Percentiles rank a stretch among this genome's conserved stretches.
Evolutionary conservation across 2,797 vertebrate genomes (phyloP).

Genomic region (Chrosomus eos): DNA sequence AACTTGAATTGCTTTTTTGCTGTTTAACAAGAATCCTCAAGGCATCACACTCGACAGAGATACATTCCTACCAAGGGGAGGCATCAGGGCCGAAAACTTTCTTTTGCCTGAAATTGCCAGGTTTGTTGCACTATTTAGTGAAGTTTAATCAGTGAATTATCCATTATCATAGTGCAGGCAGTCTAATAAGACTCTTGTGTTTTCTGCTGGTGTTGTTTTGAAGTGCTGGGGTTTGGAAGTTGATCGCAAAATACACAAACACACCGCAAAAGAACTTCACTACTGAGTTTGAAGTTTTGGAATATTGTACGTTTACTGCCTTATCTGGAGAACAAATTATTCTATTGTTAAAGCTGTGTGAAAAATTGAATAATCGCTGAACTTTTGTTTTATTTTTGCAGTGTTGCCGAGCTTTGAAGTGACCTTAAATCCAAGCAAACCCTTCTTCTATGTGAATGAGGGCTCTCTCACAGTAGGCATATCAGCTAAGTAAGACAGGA

Average conservation of each 20-base stretch:
- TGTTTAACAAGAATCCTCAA: constrained; percentile 69
- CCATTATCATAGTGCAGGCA: background rate
- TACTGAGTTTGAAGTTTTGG: constrained; percentile 86
- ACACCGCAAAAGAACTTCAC: constrained; percentile 70
- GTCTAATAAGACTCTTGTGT: background rate
- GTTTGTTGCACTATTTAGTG: constrained; percentile 54
- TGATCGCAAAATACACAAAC: constrained; percentile 11
- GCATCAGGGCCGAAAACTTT: constrained; percentile 62
- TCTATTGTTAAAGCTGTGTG: background rate
- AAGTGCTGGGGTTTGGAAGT: constrained; percentile 37
- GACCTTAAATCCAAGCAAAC: constrained; percentile 45
- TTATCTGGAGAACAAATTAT: background rate
- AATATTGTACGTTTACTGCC: constrained; percentile 80
- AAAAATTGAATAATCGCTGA: background rate
- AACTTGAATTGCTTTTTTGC: background rate
- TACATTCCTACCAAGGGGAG: constrained; percentile 59
- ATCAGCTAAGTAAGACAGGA: constrained; percentile 68
- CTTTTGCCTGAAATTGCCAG: constrained; percentile 69
- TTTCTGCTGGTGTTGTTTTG: background rate
- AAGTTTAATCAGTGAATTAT: background rate
- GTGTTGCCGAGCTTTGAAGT: constrained; percentile 78
- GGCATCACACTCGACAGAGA: constrained; percentile 62
- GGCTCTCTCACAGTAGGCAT: constrained; percentile 56
- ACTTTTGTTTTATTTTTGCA: constrained; percentile 53
- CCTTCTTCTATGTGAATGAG: constrained; percentile 73